phyloP scores from a whole-genome alignment of 1,140 invertebrate species.

The Antheraea mylitta region DNA sequence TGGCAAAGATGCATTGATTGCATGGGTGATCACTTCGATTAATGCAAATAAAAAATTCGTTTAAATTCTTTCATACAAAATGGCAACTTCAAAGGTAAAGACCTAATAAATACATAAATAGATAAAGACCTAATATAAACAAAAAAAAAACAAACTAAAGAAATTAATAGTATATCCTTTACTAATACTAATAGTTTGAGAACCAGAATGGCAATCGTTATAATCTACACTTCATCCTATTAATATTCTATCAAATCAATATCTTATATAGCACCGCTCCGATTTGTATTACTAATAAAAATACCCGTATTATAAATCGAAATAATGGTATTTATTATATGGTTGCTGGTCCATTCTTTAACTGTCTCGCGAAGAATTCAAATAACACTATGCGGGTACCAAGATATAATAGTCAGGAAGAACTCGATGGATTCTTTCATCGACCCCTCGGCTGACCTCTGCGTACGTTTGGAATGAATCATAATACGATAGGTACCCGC shows the following conservation, averaged over 20 bases:
- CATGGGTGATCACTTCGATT: too few relatives aligned
- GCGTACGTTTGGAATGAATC: constrained; percentile 6
- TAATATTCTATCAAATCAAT: not conserved
- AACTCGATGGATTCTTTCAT: constrained; percentile 3
- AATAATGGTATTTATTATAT: not conserved
- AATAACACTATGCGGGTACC: constrained; percentile 10
- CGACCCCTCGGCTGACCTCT: constrained; percentile 12
- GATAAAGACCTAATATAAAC: too few relatives aligned
- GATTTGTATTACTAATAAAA: not conserved
- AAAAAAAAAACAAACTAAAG: too few relatives aligned
- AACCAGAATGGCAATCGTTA: too few relatives aligned
- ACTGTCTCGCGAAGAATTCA: constrained; percentile 7
- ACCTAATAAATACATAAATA: too few relatives aligned
- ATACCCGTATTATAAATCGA: not conserved
- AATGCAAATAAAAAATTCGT: too few relatives aligned
- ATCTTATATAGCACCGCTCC: not conserved
- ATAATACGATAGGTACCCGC: not conserved
- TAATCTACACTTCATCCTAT: too few relatives aligned
- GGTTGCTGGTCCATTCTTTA: constrained; percentile 2
- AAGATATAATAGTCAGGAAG: not conserved
- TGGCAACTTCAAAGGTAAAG: too few relatives aligned
- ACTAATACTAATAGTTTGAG: too few relatives aligned
- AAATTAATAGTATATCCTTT: too few relatives aligned
- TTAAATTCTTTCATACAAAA: too few relatives aligned
- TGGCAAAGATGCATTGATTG: too few relatives aligned